Evolutionary conservation across 2,113 vertebrate genomes (phyloP).

Genomic region (Anas platyrhynchos): DNA sequence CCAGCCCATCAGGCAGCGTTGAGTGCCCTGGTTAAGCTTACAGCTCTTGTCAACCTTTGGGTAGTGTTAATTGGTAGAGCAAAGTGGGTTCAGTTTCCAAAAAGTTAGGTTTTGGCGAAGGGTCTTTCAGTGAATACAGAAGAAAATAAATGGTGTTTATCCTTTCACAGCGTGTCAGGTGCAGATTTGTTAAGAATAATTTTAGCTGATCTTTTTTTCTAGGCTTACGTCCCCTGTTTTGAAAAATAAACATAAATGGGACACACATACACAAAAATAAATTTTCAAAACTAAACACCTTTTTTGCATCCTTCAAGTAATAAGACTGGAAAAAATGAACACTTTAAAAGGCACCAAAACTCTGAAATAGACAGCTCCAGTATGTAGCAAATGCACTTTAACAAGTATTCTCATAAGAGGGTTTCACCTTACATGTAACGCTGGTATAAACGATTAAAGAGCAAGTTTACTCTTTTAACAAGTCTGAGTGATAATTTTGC

Average conservation of each 20-base stretch:
- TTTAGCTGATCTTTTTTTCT: neutral
- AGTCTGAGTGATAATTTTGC: constrained; percentile 76
- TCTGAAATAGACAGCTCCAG: constrained; percentile 54
- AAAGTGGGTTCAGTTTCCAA: neutral
- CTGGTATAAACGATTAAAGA: constrained; percentile 59
- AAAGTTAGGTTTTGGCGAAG: neutral
- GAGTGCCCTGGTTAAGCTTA: neutral
- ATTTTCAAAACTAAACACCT: constrained; percentile 9
- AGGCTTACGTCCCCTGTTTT: constrained; percentile 16
- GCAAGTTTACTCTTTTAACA: constrained; percentile 75
- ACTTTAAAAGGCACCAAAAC: constrained; percentile 55
- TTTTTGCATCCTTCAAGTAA: constrained; percentile 39
- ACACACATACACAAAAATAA: neutral
- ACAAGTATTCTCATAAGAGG: constrained; percentile 70
- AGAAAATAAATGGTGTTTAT: neutral
- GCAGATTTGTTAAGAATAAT: constrained; percentile 3
- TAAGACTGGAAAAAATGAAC: constrained; percentile 35
- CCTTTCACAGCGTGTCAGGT: neutral
- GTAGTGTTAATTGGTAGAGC: neutral
- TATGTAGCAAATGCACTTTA: constrained; percentile 58
- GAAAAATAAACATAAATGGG: neutral
- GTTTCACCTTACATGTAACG: constrained; percentile 75
- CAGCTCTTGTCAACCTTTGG: neutral
- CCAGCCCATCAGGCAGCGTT: neutral
- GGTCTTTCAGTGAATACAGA: neutral